Base-by-base conservation (phyloP, 2,797 vertebrate genomes). In the Onychomys arenicola region DNA sequence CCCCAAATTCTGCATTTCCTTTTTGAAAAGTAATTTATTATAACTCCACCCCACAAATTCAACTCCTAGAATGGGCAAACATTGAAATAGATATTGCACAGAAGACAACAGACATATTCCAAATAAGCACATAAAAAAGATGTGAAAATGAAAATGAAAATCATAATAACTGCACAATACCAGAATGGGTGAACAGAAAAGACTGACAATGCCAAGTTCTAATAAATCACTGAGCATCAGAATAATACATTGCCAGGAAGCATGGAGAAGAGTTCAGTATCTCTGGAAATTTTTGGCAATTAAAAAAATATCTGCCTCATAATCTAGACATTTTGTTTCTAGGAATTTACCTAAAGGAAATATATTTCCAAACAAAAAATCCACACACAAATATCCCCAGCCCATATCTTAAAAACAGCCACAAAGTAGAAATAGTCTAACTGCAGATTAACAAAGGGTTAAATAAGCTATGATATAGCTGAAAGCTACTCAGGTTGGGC, bases 81-180 rank as follows among this genome's bases (percentile, higher is more conserved):
- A 25, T 61, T 29, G 55, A 43, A 91, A 84, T 1, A 73, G 52
- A 83, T 27, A 43, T 67, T 67, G 77, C 85, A 85, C 17, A 75
- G 78, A 95, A 80, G 21, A 61, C 77, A 59, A 90, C n/a, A 59
- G 43, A 37, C 25, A 91, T 46, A 89, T 49, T 75, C 65, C 59
- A 95, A 59, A 67, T 29, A 65, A 75, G 43, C 75, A 87, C 23
- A 57, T 27, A 11, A 86, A 95, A 95, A 71, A 85, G 14, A 89
- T 46, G 25, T 63, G 59, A 85, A 55, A 55, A 55, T 55, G 52
- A 55, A 93, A 96, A 90, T 49, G 84, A 90, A 85, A 95, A 46
- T 81, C 55, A 43, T 37, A 90, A 34, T 29, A 67, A n/a, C n/a
- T 75, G 55, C 10, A 89, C 3, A 61, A 76, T 8, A 76, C 13